A percentile compares a stretch with the other conserved stretches of the same genome.
Evolutionary conservation across 2,113 vertebrate genomes (phyloP).

Genomic region (Notothenia coriiceps): DNA sequence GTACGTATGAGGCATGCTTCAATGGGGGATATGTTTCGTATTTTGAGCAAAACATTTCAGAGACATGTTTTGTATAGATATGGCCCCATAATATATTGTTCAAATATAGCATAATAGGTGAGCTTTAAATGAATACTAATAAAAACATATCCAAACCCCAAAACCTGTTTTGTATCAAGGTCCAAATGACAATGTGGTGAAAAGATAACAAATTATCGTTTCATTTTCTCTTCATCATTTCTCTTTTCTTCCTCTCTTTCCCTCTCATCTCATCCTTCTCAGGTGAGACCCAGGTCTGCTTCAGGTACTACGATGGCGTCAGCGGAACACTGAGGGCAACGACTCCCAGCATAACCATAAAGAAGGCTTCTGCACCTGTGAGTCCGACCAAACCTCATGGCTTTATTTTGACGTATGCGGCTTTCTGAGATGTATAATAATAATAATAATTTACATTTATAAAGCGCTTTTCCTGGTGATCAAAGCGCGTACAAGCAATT

Average conservation of each 20-base stretch:
- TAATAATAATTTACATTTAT: no score
- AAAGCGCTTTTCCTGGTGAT: no score
- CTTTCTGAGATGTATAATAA: no score
- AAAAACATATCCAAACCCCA: not conserved
- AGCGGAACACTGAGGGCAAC: conserved; percentile 94
- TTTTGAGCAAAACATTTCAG: no score
- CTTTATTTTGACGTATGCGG: not conserved
- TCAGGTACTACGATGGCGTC: conserved; percentile 97
- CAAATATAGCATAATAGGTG: no score
- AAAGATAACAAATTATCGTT: not conserved
- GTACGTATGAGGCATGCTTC: no score
- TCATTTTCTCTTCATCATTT: not conserved
- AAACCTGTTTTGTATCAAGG: not conserved
- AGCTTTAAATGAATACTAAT: not conserved
- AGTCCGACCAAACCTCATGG: conserved; percentile 65
- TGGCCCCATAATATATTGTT: no score
- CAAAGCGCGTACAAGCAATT: no score
- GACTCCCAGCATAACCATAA: conserved; percentile 94
- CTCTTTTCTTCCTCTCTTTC: not conserved
- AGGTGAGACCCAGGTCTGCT: conserved; percentile 98
- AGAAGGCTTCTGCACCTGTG: conserved; percentile 88
- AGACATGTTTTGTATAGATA: no score
- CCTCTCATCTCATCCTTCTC: conserved; percentile 44
- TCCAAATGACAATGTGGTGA: not conserved
- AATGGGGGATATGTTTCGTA: no score